Conservation (phyloP, 2,888 invertebrate species). For the Caenorhabditis angaria region DNA sequence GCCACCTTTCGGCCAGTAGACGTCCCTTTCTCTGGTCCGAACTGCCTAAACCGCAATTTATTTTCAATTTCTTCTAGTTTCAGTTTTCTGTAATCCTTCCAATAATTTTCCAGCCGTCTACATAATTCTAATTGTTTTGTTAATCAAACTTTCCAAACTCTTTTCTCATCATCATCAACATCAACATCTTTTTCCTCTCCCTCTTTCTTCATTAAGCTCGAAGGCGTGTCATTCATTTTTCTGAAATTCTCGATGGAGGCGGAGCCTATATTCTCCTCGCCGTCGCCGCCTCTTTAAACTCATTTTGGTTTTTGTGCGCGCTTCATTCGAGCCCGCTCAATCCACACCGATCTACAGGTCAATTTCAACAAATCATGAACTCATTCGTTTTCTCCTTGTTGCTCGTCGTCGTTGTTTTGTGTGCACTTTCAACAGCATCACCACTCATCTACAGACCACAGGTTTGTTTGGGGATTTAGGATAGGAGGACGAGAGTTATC, state of each 20-base stretch:
- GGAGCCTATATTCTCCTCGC: not conserved
- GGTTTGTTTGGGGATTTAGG: constrained; percentile 14
- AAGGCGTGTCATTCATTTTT: not conserved
- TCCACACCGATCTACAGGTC: not conserved
- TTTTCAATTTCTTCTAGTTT: no score
- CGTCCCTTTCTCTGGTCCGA: no score
- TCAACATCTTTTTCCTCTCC: no score
- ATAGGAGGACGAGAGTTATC: not conserved
- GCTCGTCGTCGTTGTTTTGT: constrained; percentile 42
- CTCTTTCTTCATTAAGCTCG: not conserved
- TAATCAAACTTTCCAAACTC: no score
- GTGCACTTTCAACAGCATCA: constrained; percentile 42
- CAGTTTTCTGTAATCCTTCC: no score
- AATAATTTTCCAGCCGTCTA: no score
- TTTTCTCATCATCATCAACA: no score
- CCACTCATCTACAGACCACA: constrained; percentile 53
- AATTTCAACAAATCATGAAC: constrained; percentile 18
- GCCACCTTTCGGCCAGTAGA: no score
- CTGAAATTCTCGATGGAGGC: not conserved
- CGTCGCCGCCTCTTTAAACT: not conserved
- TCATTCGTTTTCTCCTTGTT: constrained; percentile 41
- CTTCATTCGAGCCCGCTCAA: not conserved
- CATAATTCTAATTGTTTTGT: no score
- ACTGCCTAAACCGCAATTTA: no score
- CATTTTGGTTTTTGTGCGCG: not conserved